phyloP scores from a whole-genome alignment of 2,888 invertebrate species.

The Taphrorychus bicolor region DNA sequence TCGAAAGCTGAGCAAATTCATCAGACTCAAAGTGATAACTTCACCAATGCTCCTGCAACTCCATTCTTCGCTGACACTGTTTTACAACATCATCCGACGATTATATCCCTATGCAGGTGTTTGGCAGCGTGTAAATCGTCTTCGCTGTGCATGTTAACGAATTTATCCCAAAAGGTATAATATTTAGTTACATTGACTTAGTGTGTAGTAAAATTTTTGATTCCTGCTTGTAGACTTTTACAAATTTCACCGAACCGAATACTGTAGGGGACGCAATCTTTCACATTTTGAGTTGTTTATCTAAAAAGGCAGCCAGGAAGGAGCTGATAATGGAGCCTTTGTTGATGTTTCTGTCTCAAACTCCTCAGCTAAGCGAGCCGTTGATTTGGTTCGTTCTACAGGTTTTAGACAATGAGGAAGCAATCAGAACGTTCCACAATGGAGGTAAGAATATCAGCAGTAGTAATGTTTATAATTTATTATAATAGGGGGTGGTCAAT shows the following conservation, averaged over 20 bases:
- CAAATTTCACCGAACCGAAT: constrained; percentile 68
- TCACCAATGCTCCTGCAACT: constrained; percentile 52
- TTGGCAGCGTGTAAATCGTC: constrained; percentile 78
- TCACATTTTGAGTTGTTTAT: constrained; percentile 78
- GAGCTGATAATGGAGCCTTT: constrained; percentile 80
- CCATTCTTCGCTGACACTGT: constrained; percentile 81
- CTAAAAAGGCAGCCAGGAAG: constrained; percentile 77
- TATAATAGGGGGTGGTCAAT: too few relatives aligned
- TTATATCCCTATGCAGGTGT: constrained; percentile 82
- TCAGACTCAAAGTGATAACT: constrained; percentile 47
- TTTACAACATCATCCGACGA: constrained; percentile 77
- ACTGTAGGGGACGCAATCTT: constrained; percentile 90
- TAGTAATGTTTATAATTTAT: too few relatives aligned
- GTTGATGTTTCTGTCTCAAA: constrained; percentile 69
- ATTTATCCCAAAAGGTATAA: constrained; percentile 54
- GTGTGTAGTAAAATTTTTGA: background rate
- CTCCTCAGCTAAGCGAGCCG: constrained; percentile 79
- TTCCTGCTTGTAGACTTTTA: constrained; percentile 45
- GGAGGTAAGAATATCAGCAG: too few relatives aligned
- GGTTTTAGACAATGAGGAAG: constrained; percentile 78
- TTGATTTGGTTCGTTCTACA: constrained; percentile 83
- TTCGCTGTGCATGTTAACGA: constrained; percentile 70
- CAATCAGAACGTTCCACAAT: constrained; percentile 76
- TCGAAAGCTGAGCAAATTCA: constrained; percentile 76
- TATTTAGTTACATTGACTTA: constrained; percentile 14